Percentiles rank a stretch among this genome's conserved stretches.
These are phyloP conservation scores for Pseudotriccus pelzelni DNA, from an alignment of 2,797 vertebrate species.

Conservation along the genomic window DNA sequence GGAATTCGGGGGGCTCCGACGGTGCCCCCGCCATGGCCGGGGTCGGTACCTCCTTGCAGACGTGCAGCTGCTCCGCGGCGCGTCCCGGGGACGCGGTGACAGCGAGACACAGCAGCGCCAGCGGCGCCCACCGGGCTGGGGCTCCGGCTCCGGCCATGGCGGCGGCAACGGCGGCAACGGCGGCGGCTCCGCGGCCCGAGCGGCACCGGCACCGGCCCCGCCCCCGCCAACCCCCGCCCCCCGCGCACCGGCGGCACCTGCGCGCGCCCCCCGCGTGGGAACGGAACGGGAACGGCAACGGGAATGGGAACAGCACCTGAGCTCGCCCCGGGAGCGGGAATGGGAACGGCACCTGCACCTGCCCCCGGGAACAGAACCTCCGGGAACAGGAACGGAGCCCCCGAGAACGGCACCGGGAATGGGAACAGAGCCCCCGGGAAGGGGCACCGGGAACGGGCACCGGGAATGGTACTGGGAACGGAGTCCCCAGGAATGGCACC, in stretches of 20 bases:
- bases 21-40: background rate
- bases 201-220: background rate
- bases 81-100: background rate
- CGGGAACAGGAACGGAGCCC: background rate
- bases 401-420: background rate
- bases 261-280: too few relatives aligned
- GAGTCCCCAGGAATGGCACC: background rate
- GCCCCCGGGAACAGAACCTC: background rate
- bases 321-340: too few relatives aligned
- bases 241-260: background rate
- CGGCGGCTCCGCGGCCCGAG: background rate
- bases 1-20: background rate
- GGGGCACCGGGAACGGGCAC: background rate
- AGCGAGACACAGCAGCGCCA: background rate
- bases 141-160: background rate
- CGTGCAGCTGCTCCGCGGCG: background rate
- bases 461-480: background rate
- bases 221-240: conserved; percentile 1
- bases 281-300: too few relatives aligned
- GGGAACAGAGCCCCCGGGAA: background rate
- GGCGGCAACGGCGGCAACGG: background rate
- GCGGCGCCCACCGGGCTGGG: background rate
- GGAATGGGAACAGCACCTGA: too few relatives aligned
- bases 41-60: conserved; percentile 31
- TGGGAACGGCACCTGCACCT: too few relatives aligned